Base-by-base conservation (phyloP, 2,113 vertebrate species). In the Hydropotes inermis region DNA sequence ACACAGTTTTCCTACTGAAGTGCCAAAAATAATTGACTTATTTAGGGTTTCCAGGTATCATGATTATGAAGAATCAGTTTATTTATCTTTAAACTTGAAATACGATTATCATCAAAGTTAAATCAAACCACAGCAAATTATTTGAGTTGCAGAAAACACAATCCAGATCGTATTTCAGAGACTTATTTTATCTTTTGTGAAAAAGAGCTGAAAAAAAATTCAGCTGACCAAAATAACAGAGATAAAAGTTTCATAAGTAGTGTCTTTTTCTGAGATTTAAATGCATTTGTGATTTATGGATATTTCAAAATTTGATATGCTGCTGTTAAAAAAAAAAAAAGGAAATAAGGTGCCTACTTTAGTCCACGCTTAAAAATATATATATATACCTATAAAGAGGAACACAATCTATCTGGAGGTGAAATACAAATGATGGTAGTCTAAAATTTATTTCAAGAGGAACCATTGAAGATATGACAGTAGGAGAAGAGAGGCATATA, bases 61-160 rank as follows among this genome's bases (percentile, higher is more conserved):
- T 95, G 98, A 95, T 97, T 91, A 98, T 95, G 61, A 92, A 98
- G 94, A 7, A 60, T 7, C 95, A 79, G 76, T 97, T 96, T 93
- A 76, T 88, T 92, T 96, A 96, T 87, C n/a, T 81, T 98, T 96
- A 92, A 82, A 27, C 36, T 96, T 82, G 45, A 79, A 87, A 98
- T 97, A 93, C 89, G 36, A 79, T 79, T 30, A 43, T 55, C 97
- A 95, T 61, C 57, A 52, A 50, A 81, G 9, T 50, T 95, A 96
- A 97, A 98, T 91, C 85, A 98, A 97, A 39, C 61, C 83, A 36
- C 92, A 93, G 70, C 88, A 87, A 11, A 94, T 39, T 4, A 25
- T 93, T 98, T 67, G 39, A 94, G 27, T 76, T 28, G 54, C 21
- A 58, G 28, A 83, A 84, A 67, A 78, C 1, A 61, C 54, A 23